Base-by-base conservation (phyloP, 2,113 vertebrate genomes). In the Nestor notabilis region DNA sequence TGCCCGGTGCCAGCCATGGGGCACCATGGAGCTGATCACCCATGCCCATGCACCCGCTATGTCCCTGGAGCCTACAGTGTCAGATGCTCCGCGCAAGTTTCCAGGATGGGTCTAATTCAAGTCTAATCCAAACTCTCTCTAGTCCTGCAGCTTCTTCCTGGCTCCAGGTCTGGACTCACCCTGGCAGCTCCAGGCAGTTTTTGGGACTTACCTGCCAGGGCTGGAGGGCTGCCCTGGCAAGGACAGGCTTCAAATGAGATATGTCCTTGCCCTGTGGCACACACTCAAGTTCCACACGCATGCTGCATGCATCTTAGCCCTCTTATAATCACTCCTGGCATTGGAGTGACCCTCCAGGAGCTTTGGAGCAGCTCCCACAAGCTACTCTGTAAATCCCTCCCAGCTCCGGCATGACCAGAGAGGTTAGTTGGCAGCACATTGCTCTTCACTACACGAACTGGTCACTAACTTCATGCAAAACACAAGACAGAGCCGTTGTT, bases 391-490 rank as follows among this genome's bases (percentile, higher is more conserved):
- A 41, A 68, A 85, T 5, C 81, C 53, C 68, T 55, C 68, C 71
- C 64, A 21, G 52, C 33, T 47, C 49, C 1, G 0, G 56, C 78
- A 70, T 0, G 5, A 71, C 61, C 78, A 70, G 64, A 52, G 44
- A 29, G 43, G 66, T 92, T 77, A 96, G 76, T 7, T n/a, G 63
- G 78, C 49, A 93, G 63, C 68, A 88, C 27, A 0, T 1, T 17
- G 37, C 81, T 91, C 90, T 63, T 74, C 37, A n/a, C 58, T 47
- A 81, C 83, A 87, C 56, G 64, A 66, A 79, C 88, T 52, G 64
- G 35, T 83, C 74, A 84, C 52, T 31, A 85, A 77, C 49, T 79
- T 92, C 97, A 98, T 97, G 98, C 98, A 98, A 69, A 87, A 90
- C 52, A 90, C 13, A 14, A 55, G 79, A 69, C 72, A 83, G 58